These are phyloP conservation scores for Lacerta agilis DNA, from an alignment of 2,797 vertebrate species.

Conservation along the genomic window DNA sequence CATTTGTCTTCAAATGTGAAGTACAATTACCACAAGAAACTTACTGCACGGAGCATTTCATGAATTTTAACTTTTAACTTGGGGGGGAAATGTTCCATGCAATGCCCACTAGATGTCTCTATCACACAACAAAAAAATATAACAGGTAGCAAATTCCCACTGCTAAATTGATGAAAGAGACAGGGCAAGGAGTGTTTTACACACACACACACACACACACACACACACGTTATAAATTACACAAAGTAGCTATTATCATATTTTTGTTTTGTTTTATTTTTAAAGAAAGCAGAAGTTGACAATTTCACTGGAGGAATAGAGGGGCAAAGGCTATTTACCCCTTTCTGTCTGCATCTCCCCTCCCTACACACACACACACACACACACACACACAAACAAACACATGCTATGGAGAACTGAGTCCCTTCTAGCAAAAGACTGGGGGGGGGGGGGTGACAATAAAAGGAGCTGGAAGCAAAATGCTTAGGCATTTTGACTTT, in stretches of 20 bases:
- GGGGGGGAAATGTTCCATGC: not conserved
- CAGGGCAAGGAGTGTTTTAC: no score
- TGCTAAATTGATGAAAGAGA: not conserved
- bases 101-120: constrained; percentile 71
- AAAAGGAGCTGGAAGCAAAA: not conserved
- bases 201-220: not conserved
- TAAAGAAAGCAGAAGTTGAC: not conserved
- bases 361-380: no score
- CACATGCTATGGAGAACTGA: no score
- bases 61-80: not conserved
- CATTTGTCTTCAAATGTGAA: no score
- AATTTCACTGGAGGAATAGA: not conserved
- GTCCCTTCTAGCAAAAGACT: not conserved
- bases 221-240: not conserved
- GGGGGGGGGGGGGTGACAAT: not conserved
- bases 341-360: not conserved
- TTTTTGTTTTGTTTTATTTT: no score
- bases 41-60: no score
- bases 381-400: no score
- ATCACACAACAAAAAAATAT: constrained; percentile 39
- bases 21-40: no score
- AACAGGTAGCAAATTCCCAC: not conserved
- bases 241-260: not conserved
- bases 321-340: not conserved
- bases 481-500: not conserved